These are phyloP conservation scores for Botrylloides violaceus DNA, from an alignment of 23 tunicate genomes.

Conservation along the genomic window DNA sequence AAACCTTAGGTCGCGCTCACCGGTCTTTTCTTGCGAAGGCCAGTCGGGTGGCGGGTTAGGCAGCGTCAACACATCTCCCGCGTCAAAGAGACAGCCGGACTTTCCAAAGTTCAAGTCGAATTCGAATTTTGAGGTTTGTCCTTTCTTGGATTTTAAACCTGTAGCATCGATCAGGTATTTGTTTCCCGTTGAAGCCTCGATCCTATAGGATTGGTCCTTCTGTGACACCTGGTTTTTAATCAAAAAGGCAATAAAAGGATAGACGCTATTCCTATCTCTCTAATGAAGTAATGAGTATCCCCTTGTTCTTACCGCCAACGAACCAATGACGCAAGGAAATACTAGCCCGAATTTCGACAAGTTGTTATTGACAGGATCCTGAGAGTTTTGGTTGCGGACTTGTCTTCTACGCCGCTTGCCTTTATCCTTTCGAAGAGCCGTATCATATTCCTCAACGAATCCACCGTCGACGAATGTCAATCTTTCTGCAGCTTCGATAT, in stretches of 20 bases:
- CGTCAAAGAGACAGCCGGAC: conserved; percentile 21
- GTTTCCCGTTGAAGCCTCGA: background rate
- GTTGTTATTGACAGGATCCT: background rate
- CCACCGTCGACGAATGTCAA: background rate
- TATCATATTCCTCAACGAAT: no score
- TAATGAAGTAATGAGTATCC: no score
- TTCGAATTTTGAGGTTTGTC: background rate
- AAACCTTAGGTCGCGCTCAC: no score
- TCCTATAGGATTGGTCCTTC: background rate
- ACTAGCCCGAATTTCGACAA: background rate
- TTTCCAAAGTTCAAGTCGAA: background rate
- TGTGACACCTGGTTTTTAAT: no score
- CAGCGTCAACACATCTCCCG: conserved; percentile 22
- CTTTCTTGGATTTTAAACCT: no score
- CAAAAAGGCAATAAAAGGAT: no score
- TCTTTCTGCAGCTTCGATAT: background rate
- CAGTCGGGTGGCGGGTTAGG: conserved; percentile 5
- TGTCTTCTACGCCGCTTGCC: background rate
- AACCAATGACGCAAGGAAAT: background rate
- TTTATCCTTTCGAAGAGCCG: background rate
- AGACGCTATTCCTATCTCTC: no score
- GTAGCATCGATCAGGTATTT: background rate
- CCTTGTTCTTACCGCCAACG: no score
- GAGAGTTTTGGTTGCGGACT: no score
- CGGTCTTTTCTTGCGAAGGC: background rate